Evolutionary conservation across 2,888 invertebrate species (phyloP), one percentile per base, ranked within the genome.

Genomic region (Ectemnius cavifrons): DNA sequence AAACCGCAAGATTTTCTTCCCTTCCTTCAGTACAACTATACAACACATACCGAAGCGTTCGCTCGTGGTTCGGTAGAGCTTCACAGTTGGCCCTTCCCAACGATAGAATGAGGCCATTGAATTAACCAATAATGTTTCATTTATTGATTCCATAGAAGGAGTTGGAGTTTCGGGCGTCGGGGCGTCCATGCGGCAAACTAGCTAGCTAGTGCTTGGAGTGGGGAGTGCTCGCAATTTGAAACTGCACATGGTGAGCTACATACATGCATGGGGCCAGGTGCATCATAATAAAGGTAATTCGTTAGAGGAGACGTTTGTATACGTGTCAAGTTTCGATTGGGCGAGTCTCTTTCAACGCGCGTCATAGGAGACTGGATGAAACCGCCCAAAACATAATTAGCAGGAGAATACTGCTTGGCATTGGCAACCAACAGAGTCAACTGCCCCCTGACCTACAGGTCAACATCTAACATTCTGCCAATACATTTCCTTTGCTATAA

Each of bases 221-320:
- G 52, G 16, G 52, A 11, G 5, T n/a, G 1, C 37, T 64, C 20
- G 81, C 75, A 81, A 81, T n/a, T 66, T 71, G 82, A 79, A 49
- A 45, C 73, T 76, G 63, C 80, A 82, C 63, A 80, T 82, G 80
- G 74, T 75, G 23, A 8, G 57, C n/a, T n/a, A 71, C 64, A n/a
- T 82, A 82, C 80, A 80, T 82, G 82, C 77, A 75, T 72, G 18
- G 11, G 58, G 73, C 64, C 82, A 82, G 82, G 82, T 82, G 82
- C 79, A 73, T 70, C 67, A 78, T 66, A 58, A 52, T 68, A 20
- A 78, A 62, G 69, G 65, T 67, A 61, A 66, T 68, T 68, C 74
- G 73, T 52, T 67, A 69, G 72, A 71, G 47, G 67, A 49, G 14
- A 49, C 3, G 3, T 77, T 73, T 79, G 69, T 18, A 57, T 49